Evolutionary conservation across 2,113 vertebrate genomes (phyloP), one percentile per base, ranked within the genome.

Genomic region (Alosa alosa): DNA sequence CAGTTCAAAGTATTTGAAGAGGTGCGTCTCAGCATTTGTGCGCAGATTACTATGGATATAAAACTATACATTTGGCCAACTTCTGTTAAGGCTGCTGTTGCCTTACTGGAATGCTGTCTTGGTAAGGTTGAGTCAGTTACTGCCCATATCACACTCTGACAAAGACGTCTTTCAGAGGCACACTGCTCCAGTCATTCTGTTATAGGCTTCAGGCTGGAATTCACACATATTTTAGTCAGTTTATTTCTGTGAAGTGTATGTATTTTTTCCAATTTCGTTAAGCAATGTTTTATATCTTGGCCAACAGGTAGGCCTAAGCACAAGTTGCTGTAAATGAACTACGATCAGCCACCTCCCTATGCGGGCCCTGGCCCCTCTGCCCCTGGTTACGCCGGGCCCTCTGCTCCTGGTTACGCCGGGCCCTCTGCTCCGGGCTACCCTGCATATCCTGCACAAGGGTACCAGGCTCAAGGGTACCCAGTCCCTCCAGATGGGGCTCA

Each of bases 291-390:
- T 44, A 39, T 85, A 41, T 92, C 91, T 91, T 90, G 86, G 87
- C 89, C 82, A 41, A 93, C 92, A 95, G 93, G 88, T 87, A 83
- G 85, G 86, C 11, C 6, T 87, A 83, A 86, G 86, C 18, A 4
- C 86, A 86, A 72, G 31, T 13, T 84, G 60, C 90, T 82, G 85
- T 87, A 85, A 90, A 97, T 97, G 97, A 97, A 93, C 90, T 96
- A 92, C 91, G 96, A 95, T 82, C 94, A 96, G n/a, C 96, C 96
- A 88, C 96, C 96, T 0, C 96, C 96, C 0, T 97, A 97, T 90
- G 86, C 94, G 0, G 96, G 96, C 84, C 95, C 95, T 0, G 95
- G 94, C 44, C 94, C 72, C 31, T 39, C 72, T 78, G 72, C 72
- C 9, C 72, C 72, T 6, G 72, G 72, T 10, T 78, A 78, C 72